Evolutionary conservation across 2,113 vertebrate genomes (phyloP).

Genomic region (Thinocorus orbignyianus): DNA sequence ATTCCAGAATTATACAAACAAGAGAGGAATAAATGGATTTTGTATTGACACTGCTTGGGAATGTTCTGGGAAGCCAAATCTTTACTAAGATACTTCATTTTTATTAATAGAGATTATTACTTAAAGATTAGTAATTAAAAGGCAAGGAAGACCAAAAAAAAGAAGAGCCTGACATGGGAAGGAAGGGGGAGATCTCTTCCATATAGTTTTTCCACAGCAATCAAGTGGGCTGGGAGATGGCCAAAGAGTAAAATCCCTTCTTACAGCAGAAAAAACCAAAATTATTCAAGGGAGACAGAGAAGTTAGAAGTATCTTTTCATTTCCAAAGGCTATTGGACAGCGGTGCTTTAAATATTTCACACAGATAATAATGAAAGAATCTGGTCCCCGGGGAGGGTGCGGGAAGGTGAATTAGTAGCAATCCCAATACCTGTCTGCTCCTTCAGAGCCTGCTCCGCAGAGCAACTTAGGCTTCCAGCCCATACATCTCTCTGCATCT

Average conservation of each 20-base stretch:
- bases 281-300: not conserved
- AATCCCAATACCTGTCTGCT: not conserved
- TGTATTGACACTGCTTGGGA: not conserved
- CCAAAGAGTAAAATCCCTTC: not conserved
- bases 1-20: fast-evolving
- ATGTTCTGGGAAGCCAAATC: not conserved
- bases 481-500: not conserved
- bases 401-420: not conserved
- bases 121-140: not conserved
- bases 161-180: not conserved
- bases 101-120: not conserved
- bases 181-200: not conserved
- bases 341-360: not conserved
- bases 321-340: not conserved
- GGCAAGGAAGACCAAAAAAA: not conserved
- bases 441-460: not conserved
- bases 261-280: not conserved
- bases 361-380: not conserved
- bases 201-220: not conserved
- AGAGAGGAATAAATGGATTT: not conserved
- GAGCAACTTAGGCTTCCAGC: not conserved
- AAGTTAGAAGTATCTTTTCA: not conserved
- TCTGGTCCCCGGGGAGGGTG: not conserved
- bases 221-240: not conserved
- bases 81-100: not conserved